Base-by-base conservation (phyloP, 2,113 vertebrate genomes). In the Colius striatus region DNA sequence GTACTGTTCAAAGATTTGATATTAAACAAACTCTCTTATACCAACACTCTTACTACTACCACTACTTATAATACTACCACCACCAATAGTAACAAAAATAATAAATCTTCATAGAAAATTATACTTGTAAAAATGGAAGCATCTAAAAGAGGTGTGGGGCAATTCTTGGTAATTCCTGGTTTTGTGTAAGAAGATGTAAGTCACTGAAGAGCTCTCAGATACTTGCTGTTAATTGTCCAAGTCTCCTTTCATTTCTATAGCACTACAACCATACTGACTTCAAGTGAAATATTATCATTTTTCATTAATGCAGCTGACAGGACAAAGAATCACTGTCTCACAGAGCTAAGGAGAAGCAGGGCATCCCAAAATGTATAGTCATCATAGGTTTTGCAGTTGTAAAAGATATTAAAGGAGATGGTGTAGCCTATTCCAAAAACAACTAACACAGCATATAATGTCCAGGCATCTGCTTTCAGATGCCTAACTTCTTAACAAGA, bases 371-470 rank as follows among this genome's bases (percentile, higher is more conserved):
- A 55, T 9, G 13, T 29, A 4, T 22, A 26, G 55, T 29, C 41
- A 8, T 38, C 53, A 65, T 30, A 76, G 7, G 4, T 55, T 30
- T 72, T 68, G 29, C 8, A 72, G 9, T 68, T 68, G 11, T 45
- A 48, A 84, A 71, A 7, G 8, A 10, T 57, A 16, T 18, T 27
- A 22, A 75, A 60, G 58, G 21, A 66, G 30, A 63, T 54, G 51
- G 27, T 3, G 4, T 21, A 57, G 11, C 6, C 19, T 61, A 2
- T 53, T 57, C 66, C 5, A 2, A 57, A 60, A 87, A 12, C 26
- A 81, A 21, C 3, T 30, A 30, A 83, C 0, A 3, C 14, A 32
- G 16, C 0, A 0, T 53, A 26, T 38, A 17, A 19, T 34, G 45
- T 60, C 32, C 3, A 1, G 29, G 45, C 4, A 18, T 30, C 23